A percentile compares a stretch with the other conserved stretches of the same genome.
Conservation (phyloP, 2,888 invertebrate species). For the Ypsolopha scabrella region DNA sequence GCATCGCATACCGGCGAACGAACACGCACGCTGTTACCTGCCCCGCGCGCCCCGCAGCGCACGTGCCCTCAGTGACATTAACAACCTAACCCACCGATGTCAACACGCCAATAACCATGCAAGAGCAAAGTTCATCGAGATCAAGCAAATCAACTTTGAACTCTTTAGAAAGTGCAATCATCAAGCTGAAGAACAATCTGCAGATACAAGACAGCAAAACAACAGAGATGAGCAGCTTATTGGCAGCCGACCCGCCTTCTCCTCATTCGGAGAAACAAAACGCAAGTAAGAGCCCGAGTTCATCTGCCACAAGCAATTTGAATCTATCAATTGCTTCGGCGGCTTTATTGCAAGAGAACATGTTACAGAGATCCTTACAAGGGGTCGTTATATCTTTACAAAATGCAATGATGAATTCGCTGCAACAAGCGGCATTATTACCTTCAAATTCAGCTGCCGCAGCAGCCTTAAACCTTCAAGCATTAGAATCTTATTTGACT, state of each 20-base stretch:
- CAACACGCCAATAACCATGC: slow-evolving; percentile 31
- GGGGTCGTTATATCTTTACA: slow-evolving; percentile 85
- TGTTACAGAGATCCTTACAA: slow-evolving; percentile 80
- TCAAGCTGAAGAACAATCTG: slow-evolving; percentile 64
- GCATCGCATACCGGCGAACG: slow-evolving; percentile 11
- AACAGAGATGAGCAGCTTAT: slow-evolving; percentile 48
- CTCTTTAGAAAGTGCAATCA: slow-evolving; percentile 65
- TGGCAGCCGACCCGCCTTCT: slow-evolving; percentile 43
- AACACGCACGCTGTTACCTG: background rate
- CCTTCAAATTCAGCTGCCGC: slow-evolving; percentile 88
- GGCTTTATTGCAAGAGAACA: slow-evolving; percentile 72
- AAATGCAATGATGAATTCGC: slow-evolving; percentile 86
- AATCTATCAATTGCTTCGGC: slow-evolving; percentile 71
- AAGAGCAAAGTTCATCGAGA: slow-evolving; percentile 63
- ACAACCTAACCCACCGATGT: slow-evolving; percentile 21
- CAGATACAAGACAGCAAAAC: slow-evolving; percentile 62
- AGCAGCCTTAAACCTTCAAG: slow-evolving; percentile 86
- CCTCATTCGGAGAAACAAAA: slow-evolving; percentile 45
- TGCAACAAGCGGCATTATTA: slow-evolving; percentile 85
- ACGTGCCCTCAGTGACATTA: slow-evolving; percentile 7
- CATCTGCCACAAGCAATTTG: slow-evolving; percentile 44
- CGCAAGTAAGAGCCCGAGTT: slow-evolving; percentile 57
- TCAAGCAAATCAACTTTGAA: slow-evolving; percentile 58
- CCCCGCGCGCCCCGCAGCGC: slow-evolving; percentile 11
- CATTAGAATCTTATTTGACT: slow-evolving; percentile 87